A percentile compares a stretch with the other conserved stretches of the same genome.
Conservation (phyloP, 2,888 invertebrate genomes). For the Dinocampus coccinellae region DNA sequence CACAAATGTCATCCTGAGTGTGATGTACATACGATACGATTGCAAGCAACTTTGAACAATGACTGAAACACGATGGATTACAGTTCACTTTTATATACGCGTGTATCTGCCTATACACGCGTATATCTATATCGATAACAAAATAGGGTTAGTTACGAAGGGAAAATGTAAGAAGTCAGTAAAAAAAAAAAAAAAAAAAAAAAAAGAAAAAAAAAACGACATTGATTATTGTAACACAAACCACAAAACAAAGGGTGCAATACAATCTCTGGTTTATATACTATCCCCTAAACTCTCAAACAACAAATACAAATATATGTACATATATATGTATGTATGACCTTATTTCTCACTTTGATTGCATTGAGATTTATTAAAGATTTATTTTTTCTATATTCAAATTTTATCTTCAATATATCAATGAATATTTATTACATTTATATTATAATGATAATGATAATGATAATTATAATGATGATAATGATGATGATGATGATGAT, state of each 20-base stretch:
- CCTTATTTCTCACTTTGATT: neutral
- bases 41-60: constrained; percentile 15
- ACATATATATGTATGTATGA: neutral
- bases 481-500: too few species aligned
- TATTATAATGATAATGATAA: neutral
- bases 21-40: constrained; percentile 11
- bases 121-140: neutral
- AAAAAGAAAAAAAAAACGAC: constrained; percentile 44
- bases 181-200: neutral
- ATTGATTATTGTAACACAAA: constrained; percentile 67
- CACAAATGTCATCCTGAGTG: neutral
- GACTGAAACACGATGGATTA: neutral
- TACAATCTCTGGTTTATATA: constrained; percentile 53
- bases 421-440: constrained; percentile 8
- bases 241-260: constrained; percentile 66
- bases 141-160: neutral
- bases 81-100: neutral
- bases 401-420: constrained; percentile 1
- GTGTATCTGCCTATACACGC: neutral
- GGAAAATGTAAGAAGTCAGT: neutral
- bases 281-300: constrained; percentile 4
- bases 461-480: too few species aligned
- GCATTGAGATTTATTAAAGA: neutral
- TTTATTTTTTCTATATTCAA: neutral
- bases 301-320: neutral